Base-by-base conservation (phyloP, 1,140 invertebrate genomes). In the Saccostrea cuccullata region DNA sequence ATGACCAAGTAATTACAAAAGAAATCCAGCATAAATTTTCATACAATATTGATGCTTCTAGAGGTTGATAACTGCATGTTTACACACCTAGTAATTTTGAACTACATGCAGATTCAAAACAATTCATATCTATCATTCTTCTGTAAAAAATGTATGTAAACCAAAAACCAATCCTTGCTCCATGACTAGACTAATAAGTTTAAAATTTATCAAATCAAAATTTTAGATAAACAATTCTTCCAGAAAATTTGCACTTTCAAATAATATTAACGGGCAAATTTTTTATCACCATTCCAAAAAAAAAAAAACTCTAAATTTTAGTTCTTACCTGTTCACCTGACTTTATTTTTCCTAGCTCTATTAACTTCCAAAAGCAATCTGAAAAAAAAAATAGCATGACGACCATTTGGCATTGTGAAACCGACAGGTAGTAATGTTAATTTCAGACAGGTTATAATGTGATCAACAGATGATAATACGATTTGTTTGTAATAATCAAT, bases 401-500 rank as follows among this genome's bases (percentile, higher is more conserved):
- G 23, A 73, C 26, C 15, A 77, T 23, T 30, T 77, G 70, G 26
- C 70, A 77, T 36, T 15, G 30, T 26, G 70, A 26, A 15, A 36
- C 70, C 70, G 13, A 3, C 23, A 26, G 23, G n/a, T 77, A 26
- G 23, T 77, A 30, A 26, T 77, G 70, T 77, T 77, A 30, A 26
- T 77, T 26, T 77, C 23, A 77, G 70, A 77, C 26, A 30, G 26
- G 23, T 77, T 30, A 77, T 77, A 26, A 36, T 77, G 70, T 77
- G 70, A 77, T 77, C 70, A 30, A 15, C 30, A 15, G 26, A 77
- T 36, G 70, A 77, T 77, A 77, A 77, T 77, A 77, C 26, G 70
- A 77, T 77, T 77, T 77, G 70, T 77, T 77, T 77, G 70, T 26
- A 77, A 30, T 77, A 77, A 77, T 77, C 70, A 77, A 77, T 77